Evolutionary conservation across 2,797 vertebrate genomes (phyloP), one percentile per base, ranked within the genome.

Genomic region (Sebastes jordani): DNA sequence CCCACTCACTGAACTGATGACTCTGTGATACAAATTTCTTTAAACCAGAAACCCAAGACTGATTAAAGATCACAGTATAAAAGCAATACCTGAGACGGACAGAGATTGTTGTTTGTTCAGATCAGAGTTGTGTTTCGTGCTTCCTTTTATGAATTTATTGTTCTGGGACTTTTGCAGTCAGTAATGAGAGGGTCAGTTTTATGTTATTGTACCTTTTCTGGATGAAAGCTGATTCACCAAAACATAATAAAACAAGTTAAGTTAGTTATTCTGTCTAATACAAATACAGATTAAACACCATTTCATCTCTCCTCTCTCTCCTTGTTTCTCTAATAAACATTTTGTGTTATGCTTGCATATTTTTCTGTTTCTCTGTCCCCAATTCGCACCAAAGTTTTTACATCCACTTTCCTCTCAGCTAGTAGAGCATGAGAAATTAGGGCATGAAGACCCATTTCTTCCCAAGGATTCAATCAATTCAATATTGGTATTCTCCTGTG

Each of bases 361-460:
- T 79, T 71, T 66, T 77, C 20, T 62, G 2, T 56, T 79, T 6
- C 22, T 73, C 18, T 86, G 14, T 72, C 65, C 34, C 34, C 10
- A 16, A 13, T 74, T 78, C 34, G 30, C 52, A 52, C 32, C 13
- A 52, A 52, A 1, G 14, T 56, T 74, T 73, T 86, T 30, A 29
- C 34, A 78, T 86, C 76, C 11, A 13, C 75, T 81, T 89, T 72
- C 30, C 30, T 60, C 38, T 71, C 62, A 9, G 59, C 27, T 46
- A 25, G 59, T 49, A 52, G 16, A 85, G 58, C 34, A 52, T 7
- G 73, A 49, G 23, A 72, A 79, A 69, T 36, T 73, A 25, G 42
- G 78, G 54, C 67, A 73, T 4, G 1, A 38, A 77, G 61, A 74
- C 16, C 11, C 2, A 55, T 75, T 82, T 82, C 23, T 64, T 73